Percentiles rank a stretch among this genome's conserved stretches.
Evolutionary conservation across 2,888 invertebrate genomes (phyloP).

Genomic region (Myopa tessellatipennis): DNA sequence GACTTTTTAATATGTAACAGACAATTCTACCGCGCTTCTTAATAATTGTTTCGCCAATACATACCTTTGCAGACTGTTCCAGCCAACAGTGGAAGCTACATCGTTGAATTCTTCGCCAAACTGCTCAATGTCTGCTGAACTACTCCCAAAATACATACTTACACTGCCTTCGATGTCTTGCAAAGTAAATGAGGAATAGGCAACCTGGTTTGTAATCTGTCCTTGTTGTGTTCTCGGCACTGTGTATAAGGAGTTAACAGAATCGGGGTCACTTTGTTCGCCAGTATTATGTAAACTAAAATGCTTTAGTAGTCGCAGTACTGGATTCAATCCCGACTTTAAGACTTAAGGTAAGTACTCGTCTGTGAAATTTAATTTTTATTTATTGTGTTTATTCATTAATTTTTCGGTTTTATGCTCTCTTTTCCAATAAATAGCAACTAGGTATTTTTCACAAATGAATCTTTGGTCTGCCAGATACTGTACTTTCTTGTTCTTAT

Average conservation of each 20-base stretch:
- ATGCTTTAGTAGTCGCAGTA: not conserved
- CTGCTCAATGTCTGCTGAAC: slow-evolving; percentile 2
- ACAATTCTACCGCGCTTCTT: slow-evolving; percentile 42
- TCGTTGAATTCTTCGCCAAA: slow-evolving; percentile 42
- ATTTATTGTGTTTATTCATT: too few relatives aligned
- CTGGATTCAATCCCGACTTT: not conserved
- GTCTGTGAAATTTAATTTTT: too few relatives aligned
- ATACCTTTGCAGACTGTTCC: slow-evolving; percentile 42
- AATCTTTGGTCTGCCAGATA: too few relatives aligned
- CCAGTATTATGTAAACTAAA: not conserved
- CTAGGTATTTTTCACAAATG: too few relatives aligned
- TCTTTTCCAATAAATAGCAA: too few relatives aligned
- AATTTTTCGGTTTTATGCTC: too few relatives aligned
- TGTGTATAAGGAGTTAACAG: not conserved
- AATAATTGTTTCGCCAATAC: slow-evolving; percentile 15
- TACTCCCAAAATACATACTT: slow-evolving; percentile 25
- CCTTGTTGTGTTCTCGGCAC: not conserved
- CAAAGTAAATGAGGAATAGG: slow-evolving; percentile 26
- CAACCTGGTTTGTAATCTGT: not conserved
- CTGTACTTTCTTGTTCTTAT: too few relatives aligned
- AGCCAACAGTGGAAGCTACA: slow-evolving; percentile 35
- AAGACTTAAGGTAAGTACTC: too few relatives aligned
- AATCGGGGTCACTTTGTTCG: not conserved
- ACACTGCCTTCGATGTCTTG: slow-evolving; percentile 31
- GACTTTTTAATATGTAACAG: too few relatives aligned